Evolutionary conservation across 2,113 vertebrate species (phyloP), one percentile per base, ranked within the genome.

Genomic region (Delphinus delphis): DNA sequence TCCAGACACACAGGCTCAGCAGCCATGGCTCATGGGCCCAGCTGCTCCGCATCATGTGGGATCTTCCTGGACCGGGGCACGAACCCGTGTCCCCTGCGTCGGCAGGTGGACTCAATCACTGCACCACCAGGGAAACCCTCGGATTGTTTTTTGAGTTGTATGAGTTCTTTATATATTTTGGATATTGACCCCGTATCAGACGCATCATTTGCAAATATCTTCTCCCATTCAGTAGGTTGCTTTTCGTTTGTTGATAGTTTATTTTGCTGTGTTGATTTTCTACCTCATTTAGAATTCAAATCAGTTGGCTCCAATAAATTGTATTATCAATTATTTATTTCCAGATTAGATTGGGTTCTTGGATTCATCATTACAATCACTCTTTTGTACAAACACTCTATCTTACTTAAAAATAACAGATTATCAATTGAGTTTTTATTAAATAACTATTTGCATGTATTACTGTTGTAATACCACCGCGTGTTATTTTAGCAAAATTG

Each of bases 371-470:
- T 63, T 33, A 38, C 0, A 80, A 38, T 79, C 20, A 55, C 18
- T 28, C 38, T 67, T 41, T 47, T 76, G n/a, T 6, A 76, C 7
- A 88, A 44, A 47, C 2, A 65, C 5, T 73, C 47, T 13, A 77
- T 70, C 58, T 77, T 91, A 17, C 8, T 26, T n/a, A 26, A 88
- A 74, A 94, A 60, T 47, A 81, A 31, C 8, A 63, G 33, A 71
- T 82, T 82, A 82, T 71, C 20, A 71, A 68, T 33, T 21, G 83
- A 36, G 36, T 17, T 44, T 60, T 82, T 85, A 82, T 93, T 58
- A 80, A 79, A 60, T 73, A 93, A 87, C 65, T 55, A 44, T 53
- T 23, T 87, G 6, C 65, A 33, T 90, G 5, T 83, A n/a, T 76
- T 33, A 25, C 10, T 80, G 4, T 55, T 87, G 20, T n/a, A 60